Evolutionary conservation across 2,888 invertebrate species (phyloP).

Genomic region (Lasioglossum morio): DNA sequence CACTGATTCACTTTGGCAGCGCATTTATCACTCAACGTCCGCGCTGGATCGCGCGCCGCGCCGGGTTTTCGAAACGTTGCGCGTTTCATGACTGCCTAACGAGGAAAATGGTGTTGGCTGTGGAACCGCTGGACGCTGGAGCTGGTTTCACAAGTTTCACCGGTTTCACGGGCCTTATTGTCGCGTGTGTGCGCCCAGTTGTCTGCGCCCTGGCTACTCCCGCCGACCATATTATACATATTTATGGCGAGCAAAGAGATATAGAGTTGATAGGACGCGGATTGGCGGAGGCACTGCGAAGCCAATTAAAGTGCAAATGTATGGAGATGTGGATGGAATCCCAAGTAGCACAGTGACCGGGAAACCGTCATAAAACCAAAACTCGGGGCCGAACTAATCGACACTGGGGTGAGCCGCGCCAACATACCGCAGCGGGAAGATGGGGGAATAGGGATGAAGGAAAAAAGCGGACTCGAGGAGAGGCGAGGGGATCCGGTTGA

Average conservation of each 20-base stretch:
- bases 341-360: slow-evolving; percentile 79
- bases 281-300: slow-evolving; percentile 61
- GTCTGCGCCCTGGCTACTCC: background rate
- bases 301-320: slow-evolving; percentile 84
- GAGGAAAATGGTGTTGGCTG: slow-evolving; percentile 64
- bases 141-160: background rate
- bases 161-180: slow-evolving; percentile 19
- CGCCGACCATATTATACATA: slow-evolving; percentile 69
- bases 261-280: slow-evolving; percentile 42
- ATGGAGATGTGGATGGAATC: slow-evolving; percentile 81
- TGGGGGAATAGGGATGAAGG: background rate
- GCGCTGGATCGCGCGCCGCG: slow-evolving; percentile 37
- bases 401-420: slow-evolving; percentile 43
- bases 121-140: slow-evolving; percentile 16
- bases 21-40: slow-evolving; percentile 65
- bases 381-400: slow-evolving; percentile 61
- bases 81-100: slow-evolving; percentile 63
- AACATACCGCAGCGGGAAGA: background rate
- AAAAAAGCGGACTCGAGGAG: background rate
- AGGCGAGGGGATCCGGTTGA: background rate
- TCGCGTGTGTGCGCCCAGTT: slow-evolving; percentile 3
- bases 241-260: slow-evolving; percentile 68
- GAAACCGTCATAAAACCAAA: slow-evolving; percentile 76
- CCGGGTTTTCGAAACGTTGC: slow-evolving; percentile 59
- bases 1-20: slow-evolving; percentile 61